Evolutionary conservation across 1,140 invertebrate genomes (phyloP), one percentile per base, ranked within the genome.

Genomic region (Medauroidea extradentata): DNA sequence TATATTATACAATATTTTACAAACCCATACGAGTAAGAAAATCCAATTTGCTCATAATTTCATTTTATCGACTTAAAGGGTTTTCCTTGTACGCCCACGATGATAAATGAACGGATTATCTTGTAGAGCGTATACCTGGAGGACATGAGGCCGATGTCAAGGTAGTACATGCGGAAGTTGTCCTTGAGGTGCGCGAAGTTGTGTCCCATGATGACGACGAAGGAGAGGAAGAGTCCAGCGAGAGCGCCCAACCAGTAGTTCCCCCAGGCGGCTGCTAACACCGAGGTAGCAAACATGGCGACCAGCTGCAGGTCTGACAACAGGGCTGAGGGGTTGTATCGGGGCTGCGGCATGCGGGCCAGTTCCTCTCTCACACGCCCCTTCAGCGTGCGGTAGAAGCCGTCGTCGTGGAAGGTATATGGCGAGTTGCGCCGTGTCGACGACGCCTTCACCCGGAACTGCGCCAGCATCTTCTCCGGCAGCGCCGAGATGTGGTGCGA

Each of bases 141-240:
- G 1, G 84, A 83, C 71, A 88, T 71, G 52, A 85, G 67, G 23
- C 77, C 75, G 13, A 94, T 70, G 67, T 93, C 87, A 58, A 89
- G 89, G 39, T 89, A 83, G 67, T 89, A 91, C 85, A 90, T 91
- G 43, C 91, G 81, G 79, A 89, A 92, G 68, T 83, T 91, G 67
- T 93, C 85, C 21, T 79, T 80, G 65, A 85, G 80, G 69, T 94
- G 91, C 50, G 93, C 85, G 68, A 89, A 94, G 72, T 93, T 94
- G 69, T 94, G 91, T 0, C 83, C 81, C n/a, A 76, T 78, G 25
- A 85, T 78, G 11, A 76, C 72, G 0, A 81, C 75, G 69, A 83
- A 80, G 21, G 75, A 72, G 1, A 92, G 67, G 19, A 79, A 70
- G 3, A 83, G 53, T 2, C 82, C 85, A 56, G 78, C 66, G 21